Evolutionary conservation across 2,888 invertebrate genomes (phyloP).

Genomic region (Galeopsomyia nigrocyanea): DNA sequence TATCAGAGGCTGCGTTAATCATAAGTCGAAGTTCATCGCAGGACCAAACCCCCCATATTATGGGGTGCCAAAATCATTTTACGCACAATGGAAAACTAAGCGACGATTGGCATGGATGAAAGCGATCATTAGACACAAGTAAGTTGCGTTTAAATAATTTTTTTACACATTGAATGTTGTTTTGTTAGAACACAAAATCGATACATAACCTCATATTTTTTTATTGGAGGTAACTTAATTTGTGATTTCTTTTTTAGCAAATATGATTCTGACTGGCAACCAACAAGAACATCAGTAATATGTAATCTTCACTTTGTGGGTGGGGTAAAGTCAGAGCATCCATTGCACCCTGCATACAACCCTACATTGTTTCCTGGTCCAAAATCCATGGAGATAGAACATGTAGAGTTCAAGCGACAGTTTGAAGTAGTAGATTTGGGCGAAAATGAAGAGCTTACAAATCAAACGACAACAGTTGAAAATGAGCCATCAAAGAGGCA

Average conservation of each 20-base stretch:
- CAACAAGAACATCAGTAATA: slow-evolving; percentile 14
- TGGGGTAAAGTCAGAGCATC: slow-evolving; percentile 19
- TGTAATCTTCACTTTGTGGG: slow-evolving; percentile 32
- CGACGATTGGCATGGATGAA: slow-evolving; percentile 12
- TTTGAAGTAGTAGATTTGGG: too few species aligned
- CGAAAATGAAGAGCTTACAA: too few species aligned
- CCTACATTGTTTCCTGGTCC: slow-evolving; percentile 22
- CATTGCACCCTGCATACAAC: slow-evolving; percentile 16
- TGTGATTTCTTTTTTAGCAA: slow-evolving; percentile 14
- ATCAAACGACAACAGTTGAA: too few species aligned
- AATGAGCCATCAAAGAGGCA: neutral
- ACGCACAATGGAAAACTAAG: slow-evolving; percentile 11
- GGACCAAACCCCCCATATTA: too few species aligned
- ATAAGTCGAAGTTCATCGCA: too few species aligned
- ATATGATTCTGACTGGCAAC: slow-evolving; percentile 11
- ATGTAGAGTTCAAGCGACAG: too few species aligned
- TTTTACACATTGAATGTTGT: too few species aligned
- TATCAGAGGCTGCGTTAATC: too few species aligned
- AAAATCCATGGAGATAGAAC: too few species aligned
- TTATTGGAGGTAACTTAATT: neutral
- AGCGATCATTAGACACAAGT: slow-evolving; percentile 18
- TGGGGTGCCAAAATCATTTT: too few species aligned
- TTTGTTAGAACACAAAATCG: too few species aligned
- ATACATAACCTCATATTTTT: too few species aligned
- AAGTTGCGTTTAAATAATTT: neutral